These are phyloP conservation scores for Epirrita christyi DNA, from an alignment of 2,888 invertebrate genomes.

Conservation along the genomic window DNA sequence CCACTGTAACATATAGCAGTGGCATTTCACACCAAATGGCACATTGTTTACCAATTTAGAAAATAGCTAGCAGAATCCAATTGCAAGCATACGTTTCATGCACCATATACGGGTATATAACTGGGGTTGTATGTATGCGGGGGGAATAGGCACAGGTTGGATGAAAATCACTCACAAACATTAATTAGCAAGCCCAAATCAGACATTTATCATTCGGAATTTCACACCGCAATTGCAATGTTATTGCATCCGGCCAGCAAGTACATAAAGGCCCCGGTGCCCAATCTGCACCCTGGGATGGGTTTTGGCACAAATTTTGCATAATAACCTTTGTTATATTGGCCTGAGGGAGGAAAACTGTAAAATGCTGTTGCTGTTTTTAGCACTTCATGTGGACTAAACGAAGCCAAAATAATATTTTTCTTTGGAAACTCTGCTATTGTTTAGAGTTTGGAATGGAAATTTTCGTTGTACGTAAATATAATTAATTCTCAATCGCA, in stretches of 20 bases:
- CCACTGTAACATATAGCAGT: neutral
- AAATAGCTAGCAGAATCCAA: conserved; percentile 4
- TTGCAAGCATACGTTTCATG: neutral
- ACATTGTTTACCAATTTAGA: conserved; percentile 12
- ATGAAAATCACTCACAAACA: conserved; percentile 52
- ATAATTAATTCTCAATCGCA: too few relatives aligned
- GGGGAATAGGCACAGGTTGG: conserved; percentile 28
- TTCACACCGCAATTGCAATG: conserved; percentile 58
- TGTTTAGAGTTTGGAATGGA: conserved; percentile 22
- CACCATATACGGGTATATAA: neutral
- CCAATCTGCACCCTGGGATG: conserved; percentile 59
- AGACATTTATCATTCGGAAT: conserved; percentile 63
- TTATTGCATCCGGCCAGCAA: conserved; percentile 57
- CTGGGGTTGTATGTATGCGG: neutral
- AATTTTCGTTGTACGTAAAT: too few relatives aligned
- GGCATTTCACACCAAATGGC: neutral
- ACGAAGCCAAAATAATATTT: conserved; percentile 42
- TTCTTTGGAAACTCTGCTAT: conserved; percentile 28
- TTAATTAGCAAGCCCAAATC: conserved; percentile 64
- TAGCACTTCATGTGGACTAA: conserved; percentile 40
- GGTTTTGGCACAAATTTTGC: conserved; percentile 75
- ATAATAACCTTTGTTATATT: conserved; percentile 66
- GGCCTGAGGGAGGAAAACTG: conserved; percentile 57
- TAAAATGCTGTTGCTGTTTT: conserved; percentile 45
- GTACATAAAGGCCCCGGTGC: conserved; percentile 65